Base-by-base conservation (phyloP, 2,113 vertebrate genomes). In the Nettapus auritus region DNA sequence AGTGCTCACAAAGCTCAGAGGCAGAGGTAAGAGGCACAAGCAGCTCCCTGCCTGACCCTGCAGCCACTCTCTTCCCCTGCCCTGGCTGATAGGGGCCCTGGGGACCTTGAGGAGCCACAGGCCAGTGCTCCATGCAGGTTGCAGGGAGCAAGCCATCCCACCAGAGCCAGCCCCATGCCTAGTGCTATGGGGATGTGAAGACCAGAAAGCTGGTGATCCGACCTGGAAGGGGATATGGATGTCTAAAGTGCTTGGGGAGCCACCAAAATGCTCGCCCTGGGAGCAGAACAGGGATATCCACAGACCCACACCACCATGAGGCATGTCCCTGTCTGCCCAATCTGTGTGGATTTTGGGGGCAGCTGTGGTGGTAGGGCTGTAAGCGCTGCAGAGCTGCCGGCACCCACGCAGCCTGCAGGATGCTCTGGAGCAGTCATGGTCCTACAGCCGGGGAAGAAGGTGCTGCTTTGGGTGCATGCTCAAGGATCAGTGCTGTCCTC, bases 241-340 rank as follows among this genome's bases (percentile, higher is more conserved):
- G 21, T 22, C n/a, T 46, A 19, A 64, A 6, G 3, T 42, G 33
- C 74, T 64, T 44, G 3, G 1, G 31, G 20, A 77, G 64, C 36
- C 34, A 1, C 11, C 0, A 0, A 44, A 33, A 6, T 33, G 20
- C 12, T 46, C 50, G 18, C 1, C 2, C 44, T 20, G 18, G 9
- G 20, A 25, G 48, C 18, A 69, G 22, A 28, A 40, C 7, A 13
- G 18, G 21, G 15, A 11, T 34, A 33, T 48, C 34, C 79, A 64
- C 34, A 53, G 19, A 34, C 33, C 18, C 23, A 34, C 22, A 13
- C 16, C 34, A 34, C n/a, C 3, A 3, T 2, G 17, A 90, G 29
- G 29, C 55, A 6, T 9, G 31, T 50, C 19, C 14, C 31, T 64
- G 12, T 25, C 29, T 77, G 29, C 48, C 31, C n/a, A n/a, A n/a